phyloP scores from a whole-genome alignment of 2,113 vertebrate species.

The Takifugu bimaculatus region DNA sequence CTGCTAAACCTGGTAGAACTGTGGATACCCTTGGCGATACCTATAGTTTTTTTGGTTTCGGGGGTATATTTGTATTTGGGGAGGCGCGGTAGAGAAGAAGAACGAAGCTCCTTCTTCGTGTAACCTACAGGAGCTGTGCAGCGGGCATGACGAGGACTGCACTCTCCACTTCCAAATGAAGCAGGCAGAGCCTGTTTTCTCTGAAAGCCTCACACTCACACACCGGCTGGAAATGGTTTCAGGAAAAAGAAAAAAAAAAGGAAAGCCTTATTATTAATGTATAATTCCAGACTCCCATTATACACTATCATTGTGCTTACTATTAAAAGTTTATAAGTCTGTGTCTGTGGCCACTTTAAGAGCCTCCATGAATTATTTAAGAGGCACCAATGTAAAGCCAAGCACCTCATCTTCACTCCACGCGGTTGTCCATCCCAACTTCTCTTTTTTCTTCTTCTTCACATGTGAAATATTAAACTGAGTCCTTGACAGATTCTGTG shows the following conservation, averaged over 20 bases:
- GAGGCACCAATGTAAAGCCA: constrained; percentile 36
- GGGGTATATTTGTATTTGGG: too few species aligned
- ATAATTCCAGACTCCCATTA: constrained; percentile 61
- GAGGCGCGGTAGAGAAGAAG: background rate
- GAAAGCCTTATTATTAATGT: constrained; percentile 53
- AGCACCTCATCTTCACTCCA: constrained; percentile 38
- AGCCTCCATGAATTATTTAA: constrained; percentile 71
- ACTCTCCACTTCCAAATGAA: constrained; percentile 11
- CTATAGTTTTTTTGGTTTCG: constrained; percentile 37
- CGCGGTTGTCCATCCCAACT: constrained; percentile 41
- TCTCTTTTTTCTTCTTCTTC: background rate
- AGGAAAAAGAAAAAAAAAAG: constrained; percentile 27
- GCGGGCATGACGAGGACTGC: constrained; percentile 27
- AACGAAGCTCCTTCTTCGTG: constrained; percentile 14
- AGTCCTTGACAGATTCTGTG: constrained; percentile 31
- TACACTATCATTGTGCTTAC: constrained; percentile 64
- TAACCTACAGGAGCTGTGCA: background rate
- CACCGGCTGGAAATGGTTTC: constrained; percentile 38
- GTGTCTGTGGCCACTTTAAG: constrained; percentile 60
- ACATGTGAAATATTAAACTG: constrained; percentile 52
- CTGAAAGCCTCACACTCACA: constrained; percentile 48
- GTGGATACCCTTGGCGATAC: constrained; percentile 53
- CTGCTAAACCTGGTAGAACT: constrained; percentile 62
- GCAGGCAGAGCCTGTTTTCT: constrained; percentile 8
- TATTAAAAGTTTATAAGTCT: constrained; percentile 73